Evolutionary conservation across 2,888 invertebrate species (phyloP), one percentile per base, ranked within the genome.

Genomic region (Zonitis immaculata): DNA sequence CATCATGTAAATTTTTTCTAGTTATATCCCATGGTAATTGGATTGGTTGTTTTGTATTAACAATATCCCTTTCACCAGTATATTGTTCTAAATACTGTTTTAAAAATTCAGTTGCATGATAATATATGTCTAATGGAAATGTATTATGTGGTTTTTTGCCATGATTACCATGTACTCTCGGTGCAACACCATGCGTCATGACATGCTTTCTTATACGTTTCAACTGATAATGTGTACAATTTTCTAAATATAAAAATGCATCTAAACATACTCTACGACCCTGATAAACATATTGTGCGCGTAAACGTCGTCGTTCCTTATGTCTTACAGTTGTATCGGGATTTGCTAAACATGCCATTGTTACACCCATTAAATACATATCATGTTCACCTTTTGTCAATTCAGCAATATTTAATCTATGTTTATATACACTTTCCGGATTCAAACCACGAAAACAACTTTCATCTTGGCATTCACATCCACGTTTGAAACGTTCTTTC

Each of bases 361-460:
- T 88, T 26, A 89, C 86, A n/a, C 89, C 89, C 89, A 89, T 89
- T 65, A 89, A 76, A 70, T 89, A 89, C 89, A 89, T 89, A 72
- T 89, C 89, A 73, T 89, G 89, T 73, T 89, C 89, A 51, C 86
- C 87, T 75, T 89, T 88, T 1, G 89, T 89, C 54, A 89, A 71
- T 72, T 89, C 89, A 1, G 89, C 89, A 56, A 89, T 88, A 66
- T 89, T 89, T 30, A 89, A 75, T 61, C 89, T 78, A 71, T 89
- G 89, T 45, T 84, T 82, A 69, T 87, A 89, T 1, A 89, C 88
- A 63, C 82, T 84, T 65, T 88, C 88, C 1, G 88, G 82, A 70
- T 85, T 86, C 25, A 89, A 76, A n/a, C 85, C 86, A 50, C 83
- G 78, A 67, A 89, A 89, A 69, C 89, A 89, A 66, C 86, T 86